These are phyloP conservation scores for Trichosurus vulpecula DNA, from an alignment of 2,797 vertebrate genomes.

Conservation along the genomic window DNA sequence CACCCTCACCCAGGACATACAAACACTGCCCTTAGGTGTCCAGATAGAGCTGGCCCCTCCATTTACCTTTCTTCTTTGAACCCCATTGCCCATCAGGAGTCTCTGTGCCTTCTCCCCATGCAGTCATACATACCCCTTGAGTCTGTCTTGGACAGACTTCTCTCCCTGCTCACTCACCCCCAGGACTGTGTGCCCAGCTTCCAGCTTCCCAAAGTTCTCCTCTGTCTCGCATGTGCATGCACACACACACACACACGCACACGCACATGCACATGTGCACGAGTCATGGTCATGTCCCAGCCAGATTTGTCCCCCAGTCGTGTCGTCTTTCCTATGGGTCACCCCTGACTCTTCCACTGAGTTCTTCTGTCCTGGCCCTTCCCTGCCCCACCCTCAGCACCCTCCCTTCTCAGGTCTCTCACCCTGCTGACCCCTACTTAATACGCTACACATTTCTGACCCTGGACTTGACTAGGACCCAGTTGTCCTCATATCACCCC, in stretches of 20 bases:
- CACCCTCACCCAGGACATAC: not conserved
- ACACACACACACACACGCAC: too few relatives aligned
- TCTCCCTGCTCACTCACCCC: too few relatives aligned
- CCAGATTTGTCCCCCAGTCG: not conserved
- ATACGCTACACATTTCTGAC: not conserved
- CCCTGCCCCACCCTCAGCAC: slow-evolving; percentile 48
- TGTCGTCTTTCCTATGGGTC: not conserved
- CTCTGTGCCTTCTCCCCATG: not conserved
- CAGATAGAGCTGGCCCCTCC: not conserved
- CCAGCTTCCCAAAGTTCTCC: not conserved
- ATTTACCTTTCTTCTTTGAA: not conserved
- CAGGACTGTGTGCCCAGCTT: too few relatives aligned
- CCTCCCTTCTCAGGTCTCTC: not conserved
- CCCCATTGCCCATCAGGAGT: not conserved
- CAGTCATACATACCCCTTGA: not conserved
- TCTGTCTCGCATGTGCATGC: not conserved
- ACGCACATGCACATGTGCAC: too few relatives aligned
- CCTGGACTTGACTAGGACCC: not conserved
- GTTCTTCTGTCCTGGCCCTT: not conserved
- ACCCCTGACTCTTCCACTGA: not conserved
- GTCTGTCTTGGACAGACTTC: not conserved
- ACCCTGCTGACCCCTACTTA: not conserved
- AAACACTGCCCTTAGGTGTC: not conserved
- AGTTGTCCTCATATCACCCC: not conserved
- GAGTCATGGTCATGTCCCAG: not conserved